Conservation (phyloP, 2,113 vertebrate species). For the Vanacampus margaritifer region DNA sequence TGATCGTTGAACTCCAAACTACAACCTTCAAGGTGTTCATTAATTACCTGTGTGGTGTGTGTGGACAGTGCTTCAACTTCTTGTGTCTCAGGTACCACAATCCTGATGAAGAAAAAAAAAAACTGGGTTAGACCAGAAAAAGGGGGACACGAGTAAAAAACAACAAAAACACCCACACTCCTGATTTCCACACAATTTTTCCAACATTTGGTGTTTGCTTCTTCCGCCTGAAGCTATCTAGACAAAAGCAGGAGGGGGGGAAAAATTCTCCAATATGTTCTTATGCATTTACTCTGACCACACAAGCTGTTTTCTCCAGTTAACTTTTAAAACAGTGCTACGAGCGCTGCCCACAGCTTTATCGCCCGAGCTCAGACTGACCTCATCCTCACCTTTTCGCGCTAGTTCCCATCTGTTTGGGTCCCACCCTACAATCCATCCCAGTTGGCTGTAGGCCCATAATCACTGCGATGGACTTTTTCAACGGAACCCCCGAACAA, state of each 20-base stretch:
- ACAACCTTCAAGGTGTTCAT: constrained; percentile 18
- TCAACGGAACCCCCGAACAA: constrained; percentile 53
- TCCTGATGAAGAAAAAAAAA: constrained; percentile 56
- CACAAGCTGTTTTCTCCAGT: constrained; percentile 78
- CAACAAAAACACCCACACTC: constrained; percentile 56
- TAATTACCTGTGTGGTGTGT: constrained; percentile 50
- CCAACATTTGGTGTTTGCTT: constrained; percentile 75
- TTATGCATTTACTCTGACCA: constrained; percentile 74
- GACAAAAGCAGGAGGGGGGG: constrained; percentile 59
- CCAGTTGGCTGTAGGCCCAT: constrained; percentile 67
- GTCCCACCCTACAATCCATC: constrained; percentile 65
- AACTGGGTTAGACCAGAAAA: constrained; percentile 53
- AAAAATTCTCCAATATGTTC: constrained; percentile 73
- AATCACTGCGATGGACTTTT: constrained; percentile 60
- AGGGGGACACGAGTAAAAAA: constrained; percentile 56
- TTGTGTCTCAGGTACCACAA: constrained; percentile 37
- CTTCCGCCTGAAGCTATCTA: constrained; percentile 70
- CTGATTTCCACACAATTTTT: constrained; percentile 60
- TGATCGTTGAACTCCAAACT: not conserved
- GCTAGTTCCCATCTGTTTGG: constrained; percentile 74
- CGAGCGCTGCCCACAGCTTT: constrained; percentile 72
- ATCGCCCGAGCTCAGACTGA: constrained; percentile 66
- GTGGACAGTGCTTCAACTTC: constrained; percentile 54
- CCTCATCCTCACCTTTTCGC: constrained; percentile 63
- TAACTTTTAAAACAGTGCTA: constrained; percentile 77